Evolutionary conservation across 2,888 invertebrate genomes (phyloP).

Genomic region (Philereme transversata): DNA sequence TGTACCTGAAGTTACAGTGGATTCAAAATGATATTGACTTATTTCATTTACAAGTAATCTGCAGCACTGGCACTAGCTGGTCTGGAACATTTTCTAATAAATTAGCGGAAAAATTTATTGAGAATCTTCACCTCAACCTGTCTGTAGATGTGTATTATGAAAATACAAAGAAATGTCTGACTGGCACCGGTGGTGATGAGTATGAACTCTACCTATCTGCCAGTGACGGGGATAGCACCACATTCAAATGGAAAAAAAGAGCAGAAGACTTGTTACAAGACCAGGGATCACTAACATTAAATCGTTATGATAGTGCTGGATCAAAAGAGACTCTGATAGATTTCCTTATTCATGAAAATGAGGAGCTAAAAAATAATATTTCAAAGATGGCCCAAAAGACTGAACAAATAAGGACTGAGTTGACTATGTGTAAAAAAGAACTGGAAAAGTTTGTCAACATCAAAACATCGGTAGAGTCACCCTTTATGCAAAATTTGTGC

Average conservation of each 20-base stretch:
- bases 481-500: slow-evolving; percentile 68
- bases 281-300: slow-evolving; percentile 57
- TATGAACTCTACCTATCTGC: slow-evolving; percentile 49
- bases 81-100: slow-evolving; percentile 58
- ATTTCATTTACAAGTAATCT: slow-evolving; percentile 61
- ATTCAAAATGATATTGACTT: slow-evolving; percentile 49
- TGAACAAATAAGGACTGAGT: slow-evolving; percentile 42
- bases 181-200: slow-evolving; percentile 30
- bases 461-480: slow-evolving; percentile 56
- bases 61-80: slow-evolving; percentile 53
- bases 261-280: slow-evolving; percentile 47
- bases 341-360: slow-evolving; percentile 57
- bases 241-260: slow-evolving; percentile 63
- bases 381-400: slow-evolving; percentile 39
- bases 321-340: slow-evolving; percentile 57
- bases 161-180: slow-evolving; percentile 50
- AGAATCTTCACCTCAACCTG: slow-evolving; percentile 45
- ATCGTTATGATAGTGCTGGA: slow-evolving; percentile 37
- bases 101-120: slow-evolving; percentile 47
- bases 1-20: slow-evolving; percentile 61
- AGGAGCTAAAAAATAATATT: slow-evolving; percentile 42
- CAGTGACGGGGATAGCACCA: slow-evolving; percentile 39
- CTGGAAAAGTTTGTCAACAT: slow-evolving; percentile 56
- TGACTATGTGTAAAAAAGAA: slow-evolving; percentile 55
- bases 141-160: slow-evolving; percentile 50